Percentiles rank a stretch among this genome's conserved stretches.
Evolutionary conservation across 2,113 vertebrate species (phyloP).

Genomic region (Tiliqua scincoides): DNA sequence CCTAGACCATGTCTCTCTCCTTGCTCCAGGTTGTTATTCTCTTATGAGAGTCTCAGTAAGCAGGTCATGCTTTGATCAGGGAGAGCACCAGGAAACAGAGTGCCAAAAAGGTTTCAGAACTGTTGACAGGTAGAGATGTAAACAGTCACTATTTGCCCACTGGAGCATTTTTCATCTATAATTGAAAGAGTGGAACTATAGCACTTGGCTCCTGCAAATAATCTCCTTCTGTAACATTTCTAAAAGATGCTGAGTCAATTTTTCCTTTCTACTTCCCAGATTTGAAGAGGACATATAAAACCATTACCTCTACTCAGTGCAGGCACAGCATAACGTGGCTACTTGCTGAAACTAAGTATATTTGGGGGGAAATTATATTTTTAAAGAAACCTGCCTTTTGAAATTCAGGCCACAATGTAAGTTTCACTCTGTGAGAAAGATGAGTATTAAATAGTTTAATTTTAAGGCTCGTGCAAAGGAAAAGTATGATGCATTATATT

Average conservation of each 20-base stretch:
- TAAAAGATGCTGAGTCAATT: background rate
- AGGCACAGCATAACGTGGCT: background rate
- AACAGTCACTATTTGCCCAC: slow-evolving; percentile 45
- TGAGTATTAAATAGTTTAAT: background rate
- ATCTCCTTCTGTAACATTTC: slow-evolving; percentile 5
- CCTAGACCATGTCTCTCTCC: slow-evolving; percentile 73
- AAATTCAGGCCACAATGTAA: background rate
- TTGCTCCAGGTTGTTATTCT: slow-evolving; percentile 70
- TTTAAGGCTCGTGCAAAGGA: background rate
- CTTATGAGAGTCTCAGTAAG: slow-evolving; percentile 67
- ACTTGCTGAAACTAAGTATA: background rate
- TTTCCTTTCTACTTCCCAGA: background rate
- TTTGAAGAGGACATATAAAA: background rate
- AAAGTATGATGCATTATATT: background rate
- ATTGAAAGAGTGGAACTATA: slow-evolving; percentile 36
- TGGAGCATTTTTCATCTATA: background rate
- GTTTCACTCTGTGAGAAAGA: background rate
- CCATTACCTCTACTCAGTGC: slow-evolving; percentile 5
- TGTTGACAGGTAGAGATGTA: slow-evolving; percentile 64
- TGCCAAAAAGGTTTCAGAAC: slow-evolving; percentile 61
- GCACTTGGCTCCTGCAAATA: background rate
- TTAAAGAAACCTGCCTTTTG: background rate
- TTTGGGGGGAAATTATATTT: background rate
- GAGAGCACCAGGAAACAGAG: slow-evolving; percentile 52
- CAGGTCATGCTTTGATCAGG: slow-evolving; percentile 74